Conservation (phyloP, 2,797 vertebrate genomes). For the Sphenopsis melanotis region DNA sequence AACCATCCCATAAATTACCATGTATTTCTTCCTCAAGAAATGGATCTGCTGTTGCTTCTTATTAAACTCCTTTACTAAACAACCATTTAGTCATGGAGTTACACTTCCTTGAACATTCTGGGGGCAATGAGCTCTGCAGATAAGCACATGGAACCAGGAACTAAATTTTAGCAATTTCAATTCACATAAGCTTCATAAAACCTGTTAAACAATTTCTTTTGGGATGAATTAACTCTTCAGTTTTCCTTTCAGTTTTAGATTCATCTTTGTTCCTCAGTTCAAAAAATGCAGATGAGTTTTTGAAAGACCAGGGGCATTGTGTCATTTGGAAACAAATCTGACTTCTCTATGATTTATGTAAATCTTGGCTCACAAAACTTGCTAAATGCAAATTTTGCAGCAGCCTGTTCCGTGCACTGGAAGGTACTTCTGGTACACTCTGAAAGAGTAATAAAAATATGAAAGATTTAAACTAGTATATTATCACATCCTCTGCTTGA, state of each 20-base stretch:
- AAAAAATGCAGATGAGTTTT: background rate
- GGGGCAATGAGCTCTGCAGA: slow-evolving; percentile 27
- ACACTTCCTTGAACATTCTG: slow-evolving; percentile 28
- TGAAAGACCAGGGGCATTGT: background rate
- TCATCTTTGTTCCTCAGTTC: background rate
- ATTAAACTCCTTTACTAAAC: slow-evolving; percentile 38
- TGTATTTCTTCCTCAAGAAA: slow-evolving; percentile 31
- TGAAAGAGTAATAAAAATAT: background rate
- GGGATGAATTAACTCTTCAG: background rate
- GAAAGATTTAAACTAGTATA: background rate
- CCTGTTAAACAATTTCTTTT: background rate
- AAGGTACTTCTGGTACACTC: background rate
- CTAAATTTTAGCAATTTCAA: slow-evolving; percentile 12
- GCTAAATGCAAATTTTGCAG: background rate
- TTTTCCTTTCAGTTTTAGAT: background rate
- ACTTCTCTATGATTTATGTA: background rate
- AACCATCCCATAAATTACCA: slow-evolving; percentile 54
- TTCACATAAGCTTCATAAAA: background rate
- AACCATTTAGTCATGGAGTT: slow-evolving; percentile 39
- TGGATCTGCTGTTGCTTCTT: slow-evolving; percentile 35
- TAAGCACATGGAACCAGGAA: slow-evolving; percentile 4
- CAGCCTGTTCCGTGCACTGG: background rate
- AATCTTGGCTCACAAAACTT: background rate
- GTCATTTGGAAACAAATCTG: background rate
- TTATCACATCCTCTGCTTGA: background rate